phyloP scores from a whole-genome alignment of 2,797 vertebrate genomes.

The Sebastes nivosus region DNA sequence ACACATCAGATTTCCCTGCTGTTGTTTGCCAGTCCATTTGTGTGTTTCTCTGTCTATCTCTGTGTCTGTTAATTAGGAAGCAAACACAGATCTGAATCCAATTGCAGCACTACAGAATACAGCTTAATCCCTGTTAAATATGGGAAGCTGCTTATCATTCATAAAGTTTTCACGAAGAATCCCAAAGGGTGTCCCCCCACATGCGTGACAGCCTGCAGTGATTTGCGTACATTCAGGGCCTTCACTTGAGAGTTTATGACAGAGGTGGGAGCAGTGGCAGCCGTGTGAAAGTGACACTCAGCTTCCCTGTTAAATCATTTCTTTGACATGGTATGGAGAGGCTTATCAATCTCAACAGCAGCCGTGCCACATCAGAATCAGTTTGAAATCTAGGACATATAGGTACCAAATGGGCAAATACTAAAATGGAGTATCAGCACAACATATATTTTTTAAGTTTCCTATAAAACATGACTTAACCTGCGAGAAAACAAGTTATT shows the following conservation, averaged over 20 bases:
- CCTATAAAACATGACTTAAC: neutral
- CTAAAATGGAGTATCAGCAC: neutral
- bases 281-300: neutral
- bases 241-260: conserved; percentile 11
- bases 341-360: neutral
- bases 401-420: neutral
- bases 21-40: neutral
- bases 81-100: neutral
- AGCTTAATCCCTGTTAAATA: neutral
- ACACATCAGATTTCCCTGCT: neutral
- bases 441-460: neutral
- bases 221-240: neutral
- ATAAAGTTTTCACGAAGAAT: conserved; percentile 22
- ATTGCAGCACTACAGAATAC: neutral
- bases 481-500: neutral
- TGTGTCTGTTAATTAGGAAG: neutral
- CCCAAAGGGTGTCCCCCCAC: neutral
- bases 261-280: neutral
- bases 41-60: neutral
- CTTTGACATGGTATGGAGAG: neutral
- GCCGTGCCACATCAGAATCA: neutral
- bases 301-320: conserved; percentile 21
- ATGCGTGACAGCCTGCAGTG: neutral
- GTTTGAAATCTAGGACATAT: neutral
- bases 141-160: neutral